Evolutionary conservation across 2,113 vertebrate species (phyloP).

Genomic region (Siniperca chuatsi): DNA sequence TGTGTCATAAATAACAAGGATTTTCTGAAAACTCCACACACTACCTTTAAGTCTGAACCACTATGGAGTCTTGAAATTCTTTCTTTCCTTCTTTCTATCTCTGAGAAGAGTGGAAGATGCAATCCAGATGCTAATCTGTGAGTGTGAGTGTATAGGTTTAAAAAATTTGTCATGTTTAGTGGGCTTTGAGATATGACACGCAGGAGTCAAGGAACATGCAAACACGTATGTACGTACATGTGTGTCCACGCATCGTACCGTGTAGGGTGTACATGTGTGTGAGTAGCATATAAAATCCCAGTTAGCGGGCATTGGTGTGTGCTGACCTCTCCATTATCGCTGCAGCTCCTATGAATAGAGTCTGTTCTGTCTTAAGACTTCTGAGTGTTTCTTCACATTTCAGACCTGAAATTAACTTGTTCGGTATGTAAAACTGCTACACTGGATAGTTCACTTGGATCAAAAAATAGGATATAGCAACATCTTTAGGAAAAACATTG

Average conservation of each 20-base stretch:
- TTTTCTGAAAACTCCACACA: too few species aligned
- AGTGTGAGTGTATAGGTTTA: conserved; percentile 53
- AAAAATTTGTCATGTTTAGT: conserved; percentile 62
- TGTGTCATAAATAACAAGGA: too few species aligned
- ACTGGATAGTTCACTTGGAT: background rate
- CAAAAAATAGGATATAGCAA: background rate
- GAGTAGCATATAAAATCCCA: background rate
- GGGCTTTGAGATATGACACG: conserved; percentile 42
- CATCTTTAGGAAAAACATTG: background rate
- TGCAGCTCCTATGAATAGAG: conserved; percentile 12
- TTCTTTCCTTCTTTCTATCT: background rate
- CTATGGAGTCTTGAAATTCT: background rate
- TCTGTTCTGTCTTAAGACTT: conserved; percentile 31
- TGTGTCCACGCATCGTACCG: background rate
- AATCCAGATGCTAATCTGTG: conserved; percentile 57
- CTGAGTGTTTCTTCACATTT: conserved; percentile 4
- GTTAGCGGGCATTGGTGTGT: conserved; percentile 28
- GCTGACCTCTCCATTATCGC: conserved; percentile 34
- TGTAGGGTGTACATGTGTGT: background rate
- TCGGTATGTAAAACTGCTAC: background rate
- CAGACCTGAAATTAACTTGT: background rate
- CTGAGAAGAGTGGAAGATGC: background rate
- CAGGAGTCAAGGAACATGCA: conserved; percentile 57
- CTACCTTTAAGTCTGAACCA: background rate
- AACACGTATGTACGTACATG: conserved; percentile 35